Base-by-base conservation (phyloP, 1,140 invertebrate genomes). In the Leptinotarsa lineolata region DNA sequence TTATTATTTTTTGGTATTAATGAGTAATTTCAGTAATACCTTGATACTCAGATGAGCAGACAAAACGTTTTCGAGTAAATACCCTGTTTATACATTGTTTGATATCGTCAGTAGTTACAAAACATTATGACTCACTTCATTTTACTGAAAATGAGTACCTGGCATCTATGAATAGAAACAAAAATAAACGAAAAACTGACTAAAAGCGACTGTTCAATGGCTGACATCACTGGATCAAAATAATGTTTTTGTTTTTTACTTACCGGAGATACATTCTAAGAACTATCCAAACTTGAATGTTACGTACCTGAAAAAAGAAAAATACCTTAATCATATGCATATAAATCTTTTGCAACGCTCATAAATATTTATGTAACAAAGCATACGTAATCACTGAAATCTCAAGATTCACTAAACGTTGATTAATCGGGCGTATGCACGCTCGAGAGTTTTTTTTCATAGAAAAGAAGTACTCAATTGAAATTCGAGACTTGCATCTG, bases 111-210 rank as follows among this genome's bases (percentile, higher is more conserved):
- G 30, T 11, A 39, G 30, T 39, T 11, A 39, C 30, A 11, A 39
- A 39, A 39, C 11, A 39, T 39, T 39, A 39, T 39, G 30, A 39
- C 30, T 39, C 30, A 39, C 30, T 39, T 39, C 30, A 39, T 39
- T 39, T 39, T 39, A 39, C 30, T 39, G 30, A 11, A 39, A 39
- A 39, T 54, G 48, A 18, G n/a, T 54, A 54, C 48, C 48, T 54
- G 48, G 48, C 48, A 18, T 54, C 48, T 54, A 54, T 15, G 48
- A 54, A 54, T 54, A 54, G 48, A 54, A 54, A 54, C 48, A 54
- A 54, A 54, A 54, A 54, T 54, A 54, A 54, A 54, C 48, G 48
- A 54, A 54, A 54, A 54, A 54, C n/a, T 54, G 30, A 54, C 48
- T 54, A 54, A 54, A 4, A 54, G 15, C 48, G n/a, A 54, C 15